Conservation (phyloP, 2,888 invertebrate species). For the Drosophila atroscutellata region DNA sequence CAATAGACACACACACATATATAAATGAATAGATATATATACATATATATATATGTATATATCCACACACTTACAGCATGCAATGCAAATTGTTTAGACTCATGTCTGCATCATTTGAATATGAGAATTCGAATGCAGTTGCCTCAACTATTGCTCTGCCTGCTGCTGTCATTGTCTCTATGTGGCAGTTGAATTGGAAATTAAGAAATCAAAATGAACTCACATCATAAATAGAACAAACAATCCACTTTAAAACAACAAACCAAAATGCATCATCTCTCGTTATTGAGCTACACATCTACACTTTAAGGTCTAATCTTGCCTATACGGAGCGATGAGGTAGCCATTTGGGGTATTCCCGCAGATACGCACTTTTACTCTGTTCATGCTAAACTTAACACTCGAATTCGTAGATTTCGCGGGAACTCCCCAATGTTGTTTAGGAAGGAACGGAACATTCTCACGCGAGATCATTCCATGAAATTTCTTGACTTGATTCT, state of each 20-base stretch:
- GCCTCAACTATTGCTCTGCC: neutral
- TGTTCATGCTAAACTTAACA: neutral
- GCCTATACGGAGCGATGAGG: neutral
- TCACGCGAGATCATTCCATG: neutral
- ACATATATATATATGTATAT: neutral
- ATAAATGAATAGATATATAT: neutral
- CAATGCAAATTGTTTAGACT: conserved; percentile 41
- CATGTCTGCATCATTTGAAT: conserved; percentile 24
- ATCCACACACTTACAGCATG: conserved; percentile 29
- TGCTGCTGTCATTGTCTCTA: conserved; percentile 25
- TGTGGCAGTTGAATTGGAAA: conserved; percentile 31
- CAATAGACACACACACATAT: conserved; percentile 21
- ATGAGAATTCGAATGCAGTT: conserved; percentile 9
- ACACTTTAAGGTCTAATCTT: neutral
- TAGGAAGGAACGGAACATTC: neutral
- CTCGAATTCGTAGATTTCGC: neutral
- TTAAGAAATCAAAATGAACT: conserved; percentile 5
- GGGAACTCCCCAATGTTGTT: neutral
- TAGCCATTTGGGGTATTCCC: neutral
- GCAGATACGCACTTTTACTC: neutral
- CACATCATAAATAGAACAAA: neutral
- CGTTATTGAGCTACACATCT: neutral
- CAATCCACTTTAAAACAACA: neutral
- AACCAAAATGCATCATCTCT: neutral
- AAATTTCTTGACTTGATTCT: neutral